These are phyloP conservation scores for Oreotrochilus melanogaster DNA, from an alignment of 2,113 vertebrate genomes.

Conservation along the genomic window DNA sequence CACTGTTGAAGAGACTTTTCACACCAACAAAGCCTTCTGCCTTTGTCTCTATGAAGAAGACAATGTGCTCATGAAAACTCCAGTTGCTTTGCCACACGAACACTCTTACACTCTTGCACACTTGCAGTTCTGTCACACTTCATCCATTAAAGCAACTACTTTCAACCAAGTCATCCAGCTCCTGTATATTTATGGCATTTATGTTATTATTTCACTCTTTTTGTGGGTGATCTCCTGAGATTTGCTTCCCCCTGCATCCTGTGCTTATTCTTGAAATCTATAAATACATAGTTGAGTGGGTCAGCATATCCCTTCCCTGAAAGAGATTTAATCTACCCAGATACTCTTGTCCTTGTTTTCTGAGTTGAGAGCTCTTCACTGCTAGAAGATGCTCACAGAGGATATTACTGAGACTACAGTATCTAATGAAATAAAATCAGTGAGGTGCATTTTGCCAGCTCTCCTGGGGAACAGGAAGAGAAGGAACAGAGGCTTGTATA, in stretches of 20 bases:
- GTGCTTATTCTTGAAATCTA: slow-evolving; percentile 23
- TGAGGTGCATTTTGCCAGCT: neutral
- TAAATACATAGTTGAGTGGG: slow-evolving; percentile 23
- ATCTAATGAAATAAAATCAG: neutral
- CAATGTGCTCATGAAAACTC: neutral
- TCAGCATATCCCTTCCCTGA: neutral
- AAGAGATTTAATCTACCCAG: neutral
- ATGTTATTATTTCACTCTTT: slow-evolving; percentile 42
- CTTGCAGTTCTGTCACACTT: neutral
- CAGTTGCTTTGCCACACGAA: neutral
- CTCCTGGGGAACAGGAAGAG: neutral
- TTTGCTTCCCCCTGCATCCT: slow-evolving; percentile 6
- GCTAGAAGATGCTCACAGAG: neutral
- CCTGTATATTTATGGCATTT: neutral
- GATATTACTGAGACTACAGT: neutral
- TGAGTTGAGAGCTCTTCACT: neutral
- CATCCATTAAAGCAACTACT: neutral
- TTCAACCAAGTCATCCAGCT: neutral
- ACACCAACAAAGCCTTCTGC: neutral
- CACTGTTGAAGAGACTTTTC: neutral
- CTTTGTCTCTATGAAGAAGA: neutral
- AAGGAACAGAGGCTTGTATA: neutral
- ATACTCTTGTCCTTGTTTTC: neutral
- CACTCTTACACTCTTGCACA: no score
- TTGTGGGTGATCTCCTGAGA: slow-evolving; percentile 23